A percentile compares a stretch with the other conserved stretches of the same genome.
These are phyloP conservation scores for Drosophila eugracilis DNA, from an alignment of 1,140 invertebrate genomes.

Conservation along the genomic window DNA sequence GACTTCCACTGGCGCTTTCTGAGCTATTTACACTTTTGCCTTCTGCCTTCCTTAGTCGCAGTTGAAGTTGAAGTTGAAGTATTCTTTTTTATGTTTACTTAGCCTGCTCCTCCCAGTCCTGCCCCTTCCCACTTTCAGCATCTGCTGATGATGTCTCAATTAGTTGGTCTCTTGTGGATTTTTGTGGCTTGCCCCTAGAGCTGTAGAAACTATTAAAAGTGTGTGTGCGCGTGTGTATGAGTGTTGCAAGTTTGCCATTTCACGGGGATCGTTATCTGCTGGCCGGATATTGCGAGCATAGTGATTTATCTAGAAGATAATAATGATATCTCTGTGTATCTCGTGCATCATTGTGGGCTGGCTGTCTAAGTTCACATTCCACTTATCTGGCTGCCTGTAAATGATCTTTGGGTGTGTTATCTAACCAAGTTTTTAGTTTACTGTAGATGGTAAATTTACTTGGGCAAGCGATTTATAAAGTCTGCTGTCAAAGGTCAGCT, in stretches of 20 bases:
- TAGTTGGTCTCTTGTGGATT: conserved; percentile 66
- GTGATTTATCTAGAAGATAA: conserved; percentile 47
- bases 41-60: conserved; percentile 40
- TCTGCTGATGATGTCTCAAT: conserved; percentile 72
- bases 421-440: conserved; percentile 19
- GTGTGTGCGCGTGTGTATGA: background rate
- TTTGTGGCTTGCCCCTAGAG: conserved; percentile 54
- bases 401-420: conserved; percentile 36
- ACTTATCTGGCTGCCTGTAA: conserved; percentile 38
- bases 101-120: conserved; percentile 21
- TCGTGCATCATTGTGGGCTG: conserved; percentile 10
- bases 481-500: conserved; percentile 4
- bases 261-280: conserved; percentile 47
- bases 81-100: conserved; percentile 55
- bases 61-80: conserved; percentile 25
- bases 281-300: conserved; percentile 50
- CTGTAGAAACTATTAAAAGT: conserved; percentile 41
- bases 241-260: conserved; percentile 29
- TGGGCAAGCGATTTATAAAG: conserved; percentile 9
- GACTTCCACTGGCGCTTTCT: conserved; percentile 66
- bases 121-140: conserved; percentile 4
- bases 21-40: conserved; percentile 70
- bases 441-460: conserved; percentile 6
- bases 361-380: conserved; percentile 20
- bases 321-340: conserved; percentile 39